phyloP scores from a whole-genome alignment of 2,113 vertebrate genomes.

The Protobothrops mucrosquamatus region DNA sequence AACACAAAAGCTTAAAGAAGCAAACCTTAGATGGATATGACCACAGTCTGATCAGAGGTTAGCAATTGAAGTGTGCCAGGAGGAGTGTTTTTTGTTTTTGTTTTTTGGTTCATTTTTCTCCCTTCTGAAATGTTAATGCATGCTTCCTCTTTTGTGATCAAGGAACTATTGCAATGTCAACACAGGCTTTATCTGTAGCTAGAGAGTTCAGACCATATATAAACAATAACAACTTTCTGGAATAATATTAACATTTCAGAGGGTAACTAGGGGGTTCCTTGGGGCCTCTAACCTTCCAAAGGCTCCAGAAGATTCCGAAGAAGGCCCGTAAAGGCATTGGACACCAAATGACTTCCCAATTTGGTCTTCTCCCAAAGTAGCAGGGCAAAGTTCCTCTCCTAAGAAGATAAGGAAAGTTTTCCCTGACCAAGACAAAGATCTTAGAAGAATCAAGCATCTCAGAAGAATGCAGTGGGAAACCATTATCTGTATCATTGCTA shows the following conservation, averaged over 20 bases:
- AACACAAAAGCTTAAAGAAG: background rate
- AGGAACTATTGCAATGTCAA: slow-evolving; percentile 12
- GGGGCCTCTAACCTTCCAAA: background rate
- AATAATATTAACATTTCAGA: slow-evolving; percentile 7
- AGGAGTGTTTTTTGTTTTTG: background rate
- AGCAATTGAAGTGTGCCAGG: background rate
- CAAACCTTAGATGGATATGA: slow-evolving; percentile 7
- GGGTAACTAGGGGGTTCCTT: background rate
- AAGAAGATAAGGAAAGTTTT: background rate
- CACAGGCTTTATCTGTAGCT: slow-evolving; percentile 8
- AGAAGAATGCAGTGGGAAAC: too few species aligned
- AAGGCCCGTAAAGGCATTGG: background rate
- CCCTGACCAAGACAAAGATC: background rate
- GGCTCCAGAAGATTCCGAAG: background rate
- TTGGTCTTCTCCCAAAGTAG: background rate
- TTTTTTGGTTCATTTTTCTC: background rate
- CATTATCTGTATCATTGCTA: too few species aligned
- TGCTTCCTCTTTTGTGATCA: slow-evolving; percentile 15
- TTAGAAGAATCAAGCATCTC: background rate
- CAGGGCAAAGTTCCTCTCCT: background rate
- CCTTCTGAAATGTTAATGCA: slow-evolving; percentile 12
- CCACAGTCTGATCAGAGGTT: slow-evolving; percentile 16
- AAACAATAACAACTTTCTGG: background rate
- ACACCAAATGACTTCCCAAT: background rate
- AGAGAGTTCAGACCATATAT: background rate